Percentiles rank a stretch among this genome's conserved stretches.
These are phyloP conservation scores for Dromiciops gliroides DNA, from an alignment of 2,113 vertebrate genomes.

Conservation along the genomic window DNA sequence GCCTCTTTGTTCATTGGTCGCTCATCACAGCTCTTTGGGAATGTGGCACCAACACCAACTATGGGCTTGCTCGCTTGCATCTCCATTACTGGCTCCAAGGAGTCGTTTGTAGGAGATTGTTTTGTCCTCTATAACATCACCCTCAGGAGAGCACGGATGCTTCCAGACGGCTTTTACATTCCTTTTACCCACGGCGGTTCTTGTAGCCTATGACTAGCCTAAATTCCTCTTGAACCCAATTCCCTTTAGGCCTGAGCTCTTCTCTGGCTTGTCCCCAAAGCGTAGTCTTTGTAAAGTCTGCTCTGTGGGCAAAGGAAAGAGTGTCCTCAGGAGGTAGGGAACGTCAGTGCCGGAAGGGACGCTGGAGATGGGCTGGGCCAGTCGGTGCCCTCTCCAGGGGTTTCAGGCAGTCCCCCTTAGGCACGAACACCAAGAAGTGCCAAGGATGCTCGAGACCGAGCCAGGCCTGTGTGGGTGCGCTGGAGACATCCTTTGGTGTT, in stretches of 20 bases:
- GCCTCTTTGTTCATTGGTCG: neutral
- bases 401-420: neutral
- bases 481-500: neutral
- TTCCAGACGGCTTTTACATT: neutral
- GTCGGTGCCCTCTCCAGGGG: neutral
- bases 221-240: neutral
- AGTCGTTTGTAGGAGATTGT: neutral
- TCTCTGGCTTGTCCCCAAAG: neutral
- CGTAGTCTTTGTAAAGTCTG: neutral
- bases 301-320: neutral
- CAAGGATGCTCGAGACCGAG: neutral
- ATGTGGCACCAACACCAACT: neutral
- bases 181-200: neutral
- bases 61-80: neutral
- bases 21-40: neutral
- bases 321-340: neutral
- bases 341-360: neutral
- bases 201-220: neutral
- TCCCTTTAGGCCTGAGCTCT: neutral
- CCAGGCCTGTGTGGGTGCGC: neutral
- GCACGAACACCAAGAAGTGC: neutral
- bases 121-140: neutral
- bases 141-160: neutral
- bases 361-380: neutral
- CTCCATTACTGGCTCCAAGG: neutral